A percentile compares a stretch with the other conserved stretches of the same genome.
Conservation (phyloP, 2,113 vertebrate genomes). For the Butastur rufipennis region DNA sequence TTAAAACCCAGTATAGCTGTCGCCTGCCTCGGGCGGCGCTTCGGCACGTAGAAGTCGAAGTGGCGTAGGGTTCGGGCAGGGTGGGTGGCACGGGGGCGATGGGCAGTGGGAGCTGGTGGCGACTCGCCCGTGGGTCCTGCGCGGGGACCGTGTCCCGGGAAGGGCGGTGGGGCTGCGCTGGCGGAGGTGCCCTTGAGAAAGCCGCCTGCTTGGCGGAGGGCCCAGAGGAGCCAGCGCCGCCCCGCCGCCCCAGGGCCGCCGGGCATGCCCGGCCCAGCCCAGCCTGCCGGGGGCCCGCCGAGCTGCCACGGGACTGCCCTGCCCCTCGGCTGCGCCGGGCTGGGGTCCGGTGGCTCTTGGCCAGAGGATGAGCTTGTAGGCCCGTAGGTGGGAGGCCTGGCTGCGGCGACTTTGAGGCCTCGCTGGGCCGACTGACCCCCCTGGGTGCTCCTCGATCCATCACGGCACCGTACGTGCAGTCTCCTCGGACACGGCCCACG, state of each 20-base stretch:
- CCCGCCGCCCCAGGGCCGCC: no score
- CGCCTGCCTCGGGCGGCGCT: background rate
- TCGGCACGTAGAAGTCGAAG: accelerated
- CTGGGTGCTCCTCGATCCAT: accelerated
- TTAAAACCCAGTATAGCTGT: background rate
- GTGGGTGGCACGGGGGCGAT: background rate
- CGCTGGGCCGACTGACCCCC: accelerated
- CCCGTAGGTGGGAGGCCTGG: accelerated
- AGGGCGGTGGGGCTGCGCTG: background rate
- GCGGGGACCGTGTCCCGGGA: accelerated
- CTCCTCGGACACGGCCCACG: accelerated
- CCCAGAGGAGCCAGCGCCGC: no score
- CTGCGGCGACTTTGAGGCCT: accelerated
- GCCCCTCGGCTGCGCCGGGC: background rate
- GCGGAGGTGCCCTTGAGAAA: background rate
- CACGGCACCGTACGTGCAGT: background rate
- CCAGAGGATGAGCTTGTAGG: background rate
- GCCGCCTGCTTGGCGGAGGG: background rate
- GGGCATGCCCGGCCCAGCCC: background rate
- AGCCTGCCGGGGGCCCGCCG: background rate
- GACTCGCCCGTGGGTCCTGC: background rate
- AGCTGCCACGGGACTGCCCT: background rate
- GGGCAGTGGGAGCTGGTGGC: accelerated
- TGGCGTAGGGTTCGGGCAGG: accelerated
- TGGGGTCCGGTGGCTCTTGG: background rate